Evolutionary conservation across 2,113 vertebrate species (phyloP).

Genomic region (Paraplagusia blochii): DNA sequence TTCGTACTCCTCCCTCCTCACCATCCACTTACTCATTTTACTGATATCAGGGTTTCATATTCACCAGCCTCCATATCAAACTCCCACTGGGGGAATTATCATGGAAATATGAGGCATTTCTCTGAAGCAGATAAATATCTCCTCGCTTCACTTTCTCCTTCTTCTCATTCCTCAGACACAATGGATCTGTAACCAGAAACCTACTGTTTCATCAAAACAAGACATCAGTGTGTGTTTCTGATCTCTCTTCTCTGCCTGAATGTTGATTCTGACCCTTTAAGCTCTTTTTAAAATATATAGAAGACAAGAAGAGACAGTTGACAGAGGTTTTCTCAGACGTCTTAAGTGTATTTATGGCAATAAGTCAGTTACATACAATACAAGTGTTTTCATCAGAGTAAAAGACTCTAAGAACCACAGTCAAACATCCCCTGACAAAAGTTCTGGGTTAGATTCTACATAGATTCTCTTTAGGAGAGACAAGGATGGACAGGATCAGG

Average conservation of each 20-base stretch:
- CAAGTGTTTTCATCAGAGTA: too few relatives aligned
- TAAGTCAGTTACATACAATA: too few relatives aligned
- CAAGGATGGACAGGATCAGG: too few relatives aligned
- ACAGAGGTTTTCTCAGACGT: too few relatives aligned
- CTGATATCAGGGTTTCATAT: constrained; percentile 29
- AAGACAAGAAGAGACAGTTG: too few relatives aligned
- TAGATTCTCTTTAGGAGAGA: too few relatives aligned
- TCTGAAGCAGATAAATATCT: constrained; percentile 3
- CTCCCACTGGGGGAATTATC: constrained; percentile 16
- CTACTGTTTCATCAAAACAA: background rate
- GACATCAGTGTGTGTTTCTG: background rate
- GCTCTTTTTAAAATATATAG: too few relatives aligned
- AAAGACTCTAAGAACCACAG: too few relatives aligned
- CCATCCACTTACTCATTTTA: constrained; percentile 24
- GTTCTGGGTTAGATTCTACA: too few relatives aligned
- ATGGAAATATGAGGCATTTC: constrained; percentile 23
- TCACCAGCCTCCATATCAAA: constrained; percentile 24
- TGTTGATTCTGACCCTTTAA: too few relatives aligned
- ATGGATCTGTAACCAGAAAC: background rate
- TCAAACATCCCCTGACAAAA: too few relatives aligned
- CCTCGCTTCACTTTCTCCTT: background rate
- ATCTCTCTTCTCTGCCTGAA: background rate
- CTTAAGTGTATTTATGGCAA: too few relatives aligned
- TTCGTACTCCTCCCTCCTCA: background rate
- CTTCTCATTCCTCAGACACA: background rate